These are phyloP conservation scores for Acanthochromis polyacanthus DNA, from an alignment of 2,113 vertebrate species.

Conservation along the genomic window DNA sequence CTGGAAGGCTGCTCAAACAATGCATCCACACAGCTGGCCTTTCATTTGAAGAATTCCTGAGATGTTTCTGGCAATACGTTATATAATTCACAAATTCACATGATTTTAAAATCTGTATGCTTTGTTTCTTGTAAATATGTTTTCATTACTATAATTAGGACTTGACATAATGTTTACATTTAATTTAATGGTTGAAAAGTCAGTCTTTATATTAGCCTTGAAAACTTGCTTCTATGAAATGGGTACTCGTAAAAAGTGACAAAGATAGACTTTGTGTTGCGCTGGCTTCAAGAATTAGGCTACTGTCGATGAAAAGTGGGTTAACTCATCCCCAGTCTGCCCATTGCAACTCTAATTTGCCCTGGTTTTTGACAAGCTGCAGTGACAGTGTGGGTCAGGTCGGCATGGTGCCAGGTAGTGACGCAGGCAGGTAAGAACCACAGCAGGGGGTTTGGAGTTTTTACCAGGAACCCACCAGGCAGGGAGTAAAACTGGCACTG, in stretches of 20 bases:
- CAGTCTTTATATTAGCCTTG: background rate
- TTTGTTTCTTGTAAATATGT: no score
- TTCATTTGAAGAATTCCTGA: conserved; percentile 32
- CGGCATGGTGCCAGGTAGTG: conserved; percentile 32
- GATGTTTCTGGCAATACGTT: conserved; percentile 1
- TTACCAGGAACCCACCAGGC: conserved; percentile 21
- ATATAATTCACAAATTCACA: no score
- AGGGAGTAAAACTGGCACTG: conserved; percentile 28
- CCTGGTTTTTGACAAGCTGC: conserved; percentile 43
- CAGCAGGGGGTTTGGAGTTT: conserved; percentile 24
- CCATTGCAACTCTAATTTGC: background rate
- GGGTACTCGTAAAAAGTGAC: background rate
- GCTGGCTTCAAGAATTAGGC: conserved; percentile 43
- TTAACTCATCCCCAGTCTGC: conserved; percentile 44
- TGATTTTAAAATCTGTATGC: no score
- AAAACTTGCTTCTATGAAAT: background rate
- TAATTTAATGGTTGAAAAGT: conserved; percentile 4
- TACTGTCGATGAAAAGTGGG: conserved; percentile 50
- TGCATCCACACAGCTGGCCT: conserved; percentile 56
- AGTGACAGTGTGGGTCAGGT: conserved; percentile 10
- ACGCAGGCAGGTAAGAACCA: conserved; percentile 20
- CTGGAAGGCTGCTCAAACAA: conserved; percentile 51
- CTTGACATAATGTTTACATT: no score
- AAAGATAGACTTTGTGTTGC: conserved; percentile 35
- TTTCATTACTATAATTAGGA: background rate